These are phyloP conservation scores for Tholera decimalis DNA, from an alignment of 2,888 invertebrate species.

Conservation along the genomic window DNA sequence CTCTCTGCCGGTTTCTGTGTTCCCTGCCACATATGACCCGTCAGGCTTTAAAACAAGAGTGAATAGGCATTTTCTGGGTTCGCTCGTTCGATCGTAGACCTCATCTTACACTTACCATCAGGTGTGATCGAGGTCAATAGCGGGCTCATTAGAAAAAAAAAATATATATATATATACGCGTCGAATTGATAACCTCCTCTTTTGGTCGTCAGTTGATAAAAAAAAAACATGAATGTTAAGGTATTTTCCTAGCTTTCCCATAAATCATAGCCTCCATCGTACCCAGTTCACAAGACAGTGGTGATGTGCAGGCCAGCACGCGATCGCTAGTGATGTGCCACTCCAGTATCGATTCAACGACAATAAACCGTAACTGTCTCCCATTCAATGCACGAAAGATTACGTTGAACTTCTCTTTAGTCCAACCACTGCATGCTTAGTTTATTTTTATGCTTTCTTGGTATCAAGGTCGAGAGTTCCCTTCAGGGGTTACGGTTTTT, in stretches of 20 bases:
- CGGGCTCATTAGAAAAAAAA: too few relatives aligned
- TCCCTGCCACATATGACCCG: too few relatives aligned
- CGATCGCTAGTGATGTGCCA: slow-evolving; percentile 87
- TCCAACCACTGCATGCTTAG: slow-evolving; percentile 33
- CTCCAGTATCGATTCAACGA: slow-evolving; percentile 82
- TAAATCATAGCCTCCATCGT: slow-evolving; percentile 67
- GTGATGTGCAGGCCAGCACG: slow-evolving; percentile 80
- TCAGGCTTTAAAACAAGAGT: too few relatives aligned
- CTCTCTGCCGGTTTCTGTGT: too few relatives aligned
- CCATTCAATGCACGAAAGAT: slow-evolving; percentile 65
- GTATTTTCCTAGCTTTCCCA: slow-evolving; percentile 13
- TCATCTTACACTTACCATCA: too few relatives aligned
- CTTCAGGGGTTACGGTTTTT: slow-evolving; percentile 9
- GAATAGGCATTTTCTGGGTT: too few relatives aligned
- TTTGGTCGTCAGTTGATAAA: too few relatives aligned
- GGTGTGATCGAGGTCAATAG: too few relatives aligned
- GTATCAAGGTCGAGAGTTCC: slow-evolving; percentile 56
- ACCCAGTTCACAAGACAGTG: slow-evolving; percentile 81
- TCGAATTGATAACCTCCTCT: too few relatives aligned
- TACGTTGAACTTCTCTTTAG: slow-evolving; percentile 49
- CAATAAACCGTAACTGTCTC: slow-evolving; percentile 53
- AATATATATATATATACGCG: too few relatives aligned
- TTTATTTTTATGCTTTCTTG: slow-evolving; percentile 54
- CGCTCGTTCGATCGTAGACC: too few relatives aligned
- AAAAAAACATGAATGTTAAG: too few relatives aligned